Base-by-base conservation (phyloP, 1,140 invertebrate genomes). In the Monochamus saltuarius region DNA sequence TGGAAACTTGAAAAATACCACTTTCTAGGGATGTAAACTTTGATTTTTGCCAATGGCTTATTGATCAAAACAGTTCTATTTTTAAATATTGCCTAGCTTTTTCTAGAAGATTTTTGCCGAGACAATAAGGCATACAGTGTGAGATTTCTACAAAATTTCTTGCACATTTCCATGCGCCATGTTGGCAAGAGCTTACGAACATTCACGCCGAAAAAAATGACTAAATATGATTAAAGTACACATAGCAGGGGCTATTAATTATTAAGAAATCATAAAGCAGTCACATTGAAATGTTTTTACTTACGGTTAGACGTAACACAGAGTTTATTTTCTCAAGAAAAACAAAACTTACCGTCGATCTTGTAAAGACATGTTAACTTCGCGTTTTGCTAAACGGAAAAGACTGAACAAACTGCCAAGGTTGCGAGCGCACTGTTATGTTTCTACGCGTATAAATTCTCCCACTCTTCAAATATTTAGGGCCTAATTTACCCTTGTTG, bases 301-400 rank as follows among this genome's bases (percentile, higher is more conserved):
- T 56, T 54, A 63, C 49, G 54, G 52, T 64, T 62, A 56, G 22
- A 39, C 49, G 63, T 43, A 52, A 42, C 49, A 61, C 56, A 61
- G n/a, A 40, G 10, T 43, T 57, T 61, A 59, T 56, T 62, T 51
- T 60, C 51, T 47, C 29, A 55, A 67, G 67, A 72, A 69, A 70
- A 81, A 75, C 72, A 73, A 68, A 78, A 83, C 83, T 87, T 86
- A 88, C 87, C 86, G 86, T 83, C 84, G 82, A 79, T 88, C 86
- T 77, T 84, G 82, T 83, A 84, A 85, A 77, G 87, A 88, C 87
- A 89, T 89, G 84, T 87, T 87, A 80, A 84, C 83, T 85, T 22
- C 80, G 81, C 82, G 80, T 81, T 83, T 80, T 81, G 79, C 79
- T 82, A 83, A 82, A 82, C 82, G 83, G 84, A 88, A 88, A 87